Conservation (phyloP, 2,797 vertebrate species). For the Varecia variegata region DNA sequence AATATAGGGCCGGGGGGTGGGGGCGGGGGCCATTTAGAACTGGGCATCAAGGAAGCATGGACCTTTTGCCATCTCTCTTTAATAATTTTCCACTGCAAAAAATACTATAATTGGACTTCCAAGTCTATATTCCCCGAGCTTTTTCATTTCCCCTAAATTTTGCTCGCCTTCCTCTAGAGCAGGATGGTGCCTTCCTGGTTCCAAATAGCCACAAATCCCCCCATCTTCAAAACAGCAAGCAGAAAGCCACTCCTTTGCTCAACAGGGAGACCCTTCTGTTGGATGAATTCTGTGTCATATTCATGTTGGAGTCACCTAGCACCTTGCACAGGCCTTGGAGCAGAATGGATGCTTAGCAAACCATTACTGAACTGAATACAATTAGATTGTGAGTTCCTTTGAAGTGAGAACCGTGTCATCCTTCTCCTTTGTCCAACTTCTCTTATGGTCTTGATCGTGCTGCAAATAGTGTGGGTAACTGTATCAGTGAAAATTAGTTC, state of each 20-base stretch:
- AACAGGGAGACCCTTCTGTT: neutral
- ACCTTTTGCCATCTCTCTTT: neutral
- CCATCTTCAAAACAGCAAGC: neutral
- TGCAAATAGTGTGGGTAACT: slow-evolving; percentile 58
- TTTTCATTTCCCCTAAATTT: neutral
- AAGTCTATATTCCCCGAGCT: neutral
- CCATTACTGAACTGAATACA: neutral
- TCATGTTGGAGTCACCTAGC: neutral
- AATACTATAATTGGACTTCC: neutral
- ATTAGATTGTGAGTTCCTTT: slow-evolving; percentile 18
- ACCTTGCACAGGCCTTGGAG: neutral
- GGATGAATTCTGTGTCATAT: neutral
- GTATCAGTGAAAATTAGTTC: slow-evolving; percentile 60
- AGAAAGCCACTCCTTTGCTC: neutral
- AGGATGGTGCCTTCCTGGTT: neutral
- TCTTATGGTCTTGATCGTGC: slow-evolving; percentile 56
- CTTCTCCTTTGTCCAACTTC: slow-evolving; percentile 48
- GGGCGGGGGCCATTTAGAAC: neutral
- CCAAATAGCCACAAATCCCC: neutral
- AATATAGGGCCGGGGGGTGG: neutral
- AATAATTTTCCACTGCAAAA: neutral
- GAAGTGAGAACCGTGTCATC: slow-evolving; percentile 54
- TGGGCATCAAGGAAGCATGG: neutral
- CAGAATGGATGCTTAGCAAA: slow-evolving; percentile 20
- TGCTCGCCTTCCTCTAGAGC: neutral